Evolutionary conservation across 2,888 invertebrate genomes (phyloP).

Genomic region (Phortica okadai): DNA sequence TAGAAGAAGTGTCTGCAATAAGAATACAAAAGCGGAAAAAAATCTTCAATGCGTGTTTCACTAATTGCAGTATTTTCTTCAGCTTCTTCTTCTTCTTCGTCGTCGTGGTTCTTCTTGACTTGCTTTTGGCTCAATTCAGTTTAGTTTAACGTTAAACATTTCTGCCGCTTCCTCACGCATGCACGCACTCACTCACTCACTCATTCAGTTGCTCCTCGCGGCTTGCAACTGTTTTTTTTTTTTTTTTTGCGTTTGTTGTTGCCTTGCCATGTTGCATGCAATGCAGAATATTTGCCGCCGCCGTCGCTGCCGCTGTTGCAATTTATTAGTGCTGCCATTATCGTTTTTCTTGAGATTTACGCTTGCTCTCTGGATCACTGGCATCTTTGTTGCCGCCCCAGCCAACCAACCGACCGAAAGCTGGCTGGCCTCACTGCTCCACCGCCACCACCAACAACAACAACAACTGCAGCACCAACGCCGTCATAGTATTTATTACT

Average conservation of each 20-base stretch:
- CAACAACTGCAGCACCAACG: background rate
- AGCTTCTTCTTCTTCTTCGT: background rate
- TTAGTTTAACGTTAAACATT: background rate
- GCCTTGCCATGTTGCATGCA: slow-evolving; percentile 15
- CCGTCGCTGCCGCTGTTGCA: slow-evolving; percentile 54
- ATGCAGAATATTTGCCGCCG: slow-evolving; percentile 36
- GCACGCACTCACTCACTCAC: background rate
- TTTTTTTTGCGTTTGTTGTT: background rate
- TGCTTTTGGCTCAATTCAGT: background rate
- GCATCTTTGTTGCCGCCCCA: too few species aligned
- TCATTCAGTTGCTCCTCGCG: background rate
- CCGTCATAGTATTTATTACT: slow-evolving; percentile 62
- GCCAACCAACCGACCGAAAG: too few species aligned
- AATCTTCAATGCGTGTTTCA: slow-evolving; percentile 18
- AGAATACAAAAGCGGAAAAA: background rate
- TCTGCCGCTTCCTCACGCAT: slow-evolving; percentile 9
- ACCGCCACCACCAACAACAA: background rate
- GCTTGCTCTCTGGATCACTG: slow-evolving; percentile 44
- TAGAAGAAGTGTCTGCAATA: too few species aligned
- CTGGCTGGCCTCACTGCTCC: too few species aligned
- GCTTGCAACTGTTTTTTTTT: background rate
- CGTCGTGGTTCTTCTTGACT: background rate
- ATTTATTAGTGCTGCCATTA: slow-evolving; percentile 72
- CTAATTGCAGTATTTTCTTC: slow-evolving; percentile 15
- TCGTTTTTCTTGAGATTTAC: slow-evolving; percentile 69